Percentiles rank a stretch among this genome's conserved stretches.
Evolutionary conservation across 2,797 vertebrate species (phyloP).

Genomic region (Chrysocyon brachyurus): DNA sequence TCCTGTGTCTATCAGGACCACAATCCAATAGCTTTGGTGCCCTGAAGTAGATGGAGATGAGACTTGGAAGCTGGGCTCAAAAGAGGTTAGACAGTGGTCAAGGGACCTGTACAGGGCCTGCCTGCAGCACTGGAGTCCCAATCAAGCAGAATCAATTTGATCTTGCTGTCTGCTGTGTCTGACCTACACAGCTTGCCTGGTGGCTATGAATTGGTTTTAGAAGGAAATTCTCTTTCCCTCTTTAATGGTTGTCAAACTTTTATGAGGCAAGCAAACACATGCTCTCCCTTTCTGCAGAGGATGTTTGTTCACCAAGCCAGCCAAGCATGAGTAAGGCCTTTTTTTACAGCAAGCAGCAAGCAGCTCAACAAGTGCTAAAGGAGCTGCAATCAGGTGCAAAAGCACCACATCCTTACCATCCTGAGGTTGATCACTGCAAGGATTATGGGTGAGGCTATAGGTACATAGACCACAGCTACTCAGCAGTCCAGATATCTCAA

Average conservation of each 20-base stretch:
- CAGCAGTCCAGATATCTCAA: not conserved
- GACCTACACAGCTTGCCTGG: not conserved
- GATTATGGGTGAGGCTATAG: not conserved
- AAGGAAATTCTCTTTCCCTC: not conserved
- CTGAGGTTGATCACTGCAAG: not conserved
- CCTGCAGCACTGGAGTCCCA: not conserved
- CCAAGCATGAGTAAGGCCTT: not conserved
- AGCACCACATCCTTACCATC: accelerated
- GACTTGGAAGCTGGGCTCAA: not conserved
- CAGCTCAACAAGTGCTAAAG: not conserved
- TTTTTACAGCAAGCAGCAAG: not conserved
- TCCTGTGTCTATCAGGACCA: not conserved
- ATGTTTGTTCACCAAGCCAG: not conserved
- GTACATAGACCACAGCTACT: not conserved
- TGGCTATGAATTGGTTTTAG: not conserved
- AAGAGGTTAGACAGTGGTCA: not conserved
- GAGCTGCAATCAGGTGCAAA: not conserved
- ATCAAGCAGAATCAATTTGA: not conserved
- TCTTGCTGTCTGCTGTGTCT: not conserved
- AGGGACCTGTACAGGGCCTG: too few species aligned
- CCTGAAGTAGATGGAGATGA: not conserved
- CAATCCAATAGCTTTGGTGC: not conserved
- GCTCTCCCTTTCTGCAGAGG: not conserved
- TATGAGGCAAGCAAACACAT: not conserved
- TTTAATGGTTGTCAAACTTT: not conserved